A percentile compares a stretch with the other conserved stretches of the same genome.
phyloP scores from a whole-genome alignment of 2,113 vertebrate species.

The Hymenochirus boettgeri region DNA sequence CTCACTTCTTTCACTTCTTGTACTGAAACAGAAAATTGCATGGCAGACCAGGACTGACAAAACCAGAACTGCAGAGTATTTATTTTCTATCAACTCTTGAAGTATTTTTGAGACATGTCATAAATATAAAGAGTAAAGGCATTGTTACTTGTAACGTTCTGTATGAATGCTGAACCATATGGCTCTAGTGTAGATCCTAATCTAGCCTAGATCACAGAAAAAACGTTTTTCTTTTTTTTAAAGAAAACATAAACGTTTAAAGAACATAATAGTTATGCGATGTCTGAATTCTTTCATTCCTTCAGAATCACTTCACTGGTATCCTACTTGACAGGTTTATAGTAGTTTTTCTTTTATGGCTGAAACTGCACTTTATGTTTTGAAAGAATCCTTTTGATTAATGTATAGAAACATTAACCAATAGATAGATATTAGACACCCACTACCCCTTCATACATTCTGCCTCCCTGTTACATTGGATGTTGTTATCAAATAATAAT shows the following conservation, averaged over 20 bases:
- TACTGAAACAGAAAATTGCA: constrained; percentile 23
- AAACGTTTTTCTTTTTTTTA: no score
- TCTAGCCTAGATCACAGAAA: background rate
- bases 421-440: no score
- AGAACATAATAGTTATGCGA: background rate
- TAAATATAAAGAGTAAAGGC: constrained; percentile 31
- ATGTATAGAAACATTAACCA: background rate
- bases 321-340: background rate
- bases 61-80: constrained; percentile 11
- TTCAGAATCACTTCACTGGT: background rate
- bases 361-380: background rate
- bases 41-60: constrained; percentile 19
- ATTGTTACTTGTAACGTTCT: background rate
- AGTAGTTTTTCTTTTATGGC: background rate
- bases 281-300: background rate
- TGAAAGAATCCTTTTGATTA: background rate
- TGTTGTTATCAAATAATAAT: no score
- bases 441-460: no score
- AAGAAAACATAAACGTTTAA: background rate
- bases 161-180: constrained; percentile 15
- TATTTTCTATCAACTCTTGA: constrained; percentile 32
- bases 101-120: constrained; percentile 27
- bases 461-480: no score
- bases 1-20: constrained; percentile 31
- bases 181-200: constrained; percentile 5